Conservation (phyloP, 1,140 invertebrate species). For the Tribolium castaneum region DNA sequence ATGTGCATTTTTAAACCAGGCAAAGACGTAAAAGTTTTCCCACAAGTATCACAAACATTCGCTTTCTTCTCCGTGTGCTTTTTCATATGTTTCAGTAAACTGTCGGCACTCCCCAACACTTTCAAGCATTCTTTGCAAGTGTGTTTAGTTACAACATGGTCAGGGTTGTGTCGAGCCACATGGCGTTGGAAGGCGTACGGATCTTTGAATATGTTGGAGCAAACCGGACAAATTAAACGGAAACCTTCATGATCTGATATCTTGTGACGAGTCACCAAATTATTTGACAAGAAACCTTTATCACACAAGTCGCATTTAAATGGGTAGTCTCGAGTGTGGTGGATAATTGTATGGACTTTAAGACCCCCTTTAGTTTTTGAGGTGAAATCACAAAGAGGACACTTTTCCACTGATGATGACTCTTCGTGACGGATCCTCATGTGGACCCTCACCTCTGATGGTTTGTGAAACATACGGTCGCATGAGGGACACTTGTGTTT, state of each 20-base stretch:
- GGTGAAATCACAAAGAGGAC: background rate
- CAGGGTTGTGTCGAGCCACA: background rate
- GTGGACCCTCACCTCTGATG: too few relatives aligned
- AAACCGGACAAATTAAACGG: conserved; percentile 65
- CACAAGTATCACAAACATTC: conserved; percentile 4
- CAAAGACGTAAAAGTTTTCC: background rate
- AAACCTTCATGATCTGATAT: background rate
- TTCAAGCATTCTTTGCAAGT: background rate
- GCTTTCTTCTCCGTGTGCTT: background rate
- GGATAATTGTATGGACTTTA: background rate
- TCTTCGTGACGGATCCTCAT: too few relatives aligned
- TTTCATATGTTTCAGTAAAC: conserved; percentile 67
- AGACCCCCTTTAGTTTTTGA: background rate
- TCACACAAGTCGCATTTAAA: conserved; percentile 68
- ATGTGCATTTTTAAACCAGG: background rate
- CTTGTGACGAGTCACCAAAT: background rate
- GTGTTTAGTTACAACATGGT: background rate
- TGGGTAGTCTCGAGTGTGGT: conserved; percentile 79
- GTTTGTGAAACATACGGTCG: background rate
- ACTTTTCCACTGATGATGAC: too few relatives aligned
- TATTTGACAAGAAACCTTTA: conserved; percentile 34
- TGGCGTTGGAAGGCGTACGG: conserved; percentile 60
- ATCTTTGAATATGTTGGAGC: conserved; percentile 69
- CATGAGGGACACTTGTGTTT: background rate
- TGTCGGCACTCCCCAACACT: background rate